These are phyloP conservation scores for Centruroides sculpturatus DNA, from an alignment of 1,140 invertebrate species.

Conservation along the genomic window DNA sequence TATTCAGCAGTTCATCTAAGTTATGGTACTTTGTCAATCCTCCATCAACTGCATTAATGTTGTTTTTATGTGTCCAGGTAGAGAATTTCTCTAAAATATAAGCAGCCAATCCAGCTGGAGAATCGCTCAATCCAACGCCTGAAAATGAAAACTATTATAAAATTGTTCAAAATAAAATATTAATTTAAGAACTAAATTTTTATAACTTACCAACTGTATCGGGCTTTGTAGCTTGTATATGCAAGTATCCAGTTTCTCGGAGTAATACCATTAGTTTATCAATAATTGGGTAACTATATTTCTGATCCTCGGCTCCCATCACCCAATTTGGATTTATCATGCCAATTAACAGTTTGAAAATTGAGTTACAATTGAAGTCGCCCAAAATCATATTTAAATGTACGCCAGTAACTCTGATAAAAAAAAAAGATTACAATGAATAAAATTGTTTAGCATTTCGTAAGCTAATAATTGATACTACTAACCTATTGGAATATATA, in stretches of 20 bases:
- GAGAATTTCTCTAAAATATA: constrained; percentile 69
- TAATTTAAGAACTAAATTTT: constrained; percentile 4
- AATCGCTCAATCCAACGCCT: constrained; percentile 8
- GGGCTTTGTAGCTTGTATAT: constrained; percentile 76
- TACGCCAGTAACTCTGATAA: neutral
- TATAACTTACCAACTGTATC: constrained; percentile 60
- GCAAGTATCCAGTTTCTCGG: constrained; percentile 53
- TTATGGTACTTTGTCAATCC: constrained; percentile 46
- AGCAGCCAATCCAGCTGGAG: constrained; percentile 8
- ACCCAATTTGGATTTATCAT: neutral
- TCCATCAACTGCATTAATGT: constrained; percentile 42
- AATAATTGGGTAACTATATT: constrained; percentile 17
- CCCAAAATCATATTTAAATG: neutral
- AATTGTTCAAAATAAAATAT: neutral
- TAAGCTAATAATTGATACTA: too few species aligned
- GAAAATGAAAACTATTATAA: neutral
- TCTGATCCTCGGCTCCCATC: neutral
- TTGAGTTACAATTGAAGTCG: neutral
- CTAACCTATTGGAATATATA: constrained; percentile 10
- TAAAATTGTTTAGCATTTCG: too few species aligned
- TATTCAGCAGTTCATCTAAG: constrained; percentile 64
- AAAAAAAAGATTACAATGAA: neutral
- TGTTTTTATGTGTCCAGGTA: constrained; percentile 8
- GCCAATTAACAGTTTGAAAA: neutral
- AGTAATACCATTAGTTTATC: constrained; percentile 31